Evolutionary conservation across 2,888 invertebrate species (phyloP), one percentile per base, ranked within the genome.

Genomic region (Drosophila parthenogenetica): DNA sequence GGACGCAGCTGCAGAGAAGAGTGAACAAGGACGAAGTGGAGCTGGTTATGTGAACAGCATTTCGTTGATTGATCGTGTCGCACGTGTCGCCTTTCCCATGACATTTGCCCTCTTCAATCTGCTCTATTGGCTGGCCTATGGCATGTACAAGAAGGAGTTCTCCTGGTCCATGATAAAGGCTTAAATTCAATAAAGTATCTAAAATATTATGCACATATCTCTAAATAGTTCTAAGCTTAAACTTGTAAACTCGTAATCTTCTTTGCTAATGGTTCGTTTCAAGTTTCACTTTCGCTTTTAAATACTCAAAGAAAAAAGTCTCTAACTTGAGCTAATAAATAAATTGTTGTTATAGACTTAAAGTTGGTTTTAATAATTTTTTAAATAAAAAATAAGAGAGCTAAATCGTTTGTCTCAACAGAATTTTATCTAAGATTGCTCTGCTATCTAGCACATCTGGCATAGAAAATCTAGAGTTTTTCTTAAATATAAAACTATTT

Each of bases 111-210:
- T 97, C 0, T 95, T 98, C 72, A 98, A 98, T 91, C 93, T 98
- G 57, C 95, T 96, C 89, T 98, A 98, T 92, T 98, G 98, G 98
- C 92, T 97, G 91, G 94, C 95, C 39, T 97, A 97, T 91, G 96
- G 96, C 14, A 95, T 95, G 88, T 95, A 95, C 69, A 96, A 95
- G 86, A 91, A 91, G 61, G 91, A 91, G 65, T 91, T 91, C 54
- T 85, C 90, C 17, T 91, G 91, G 90, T 85, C 85, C 48, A 81
- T 79, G 37, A 79, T 88, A n/a, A 90, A 88, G 63, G 84, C 82
- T 39, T 89, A 48, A 59, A 2, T 14, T 10, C 14, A 25, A 46
- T n/a, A 7, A 2, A 29, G 1, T 25, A 43, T 13, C 19, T 43
- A 4, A 16, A 5, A 35, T 49, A 17, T 35, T 16, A n/a, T n/a